A percentile compares a stretch with the other conserved stretches of the same genome.
Evolutionary conservation across 2,113 vertebrate genomes (phyloP).

Genomic region (Sturnus vulgaris): DNA sequence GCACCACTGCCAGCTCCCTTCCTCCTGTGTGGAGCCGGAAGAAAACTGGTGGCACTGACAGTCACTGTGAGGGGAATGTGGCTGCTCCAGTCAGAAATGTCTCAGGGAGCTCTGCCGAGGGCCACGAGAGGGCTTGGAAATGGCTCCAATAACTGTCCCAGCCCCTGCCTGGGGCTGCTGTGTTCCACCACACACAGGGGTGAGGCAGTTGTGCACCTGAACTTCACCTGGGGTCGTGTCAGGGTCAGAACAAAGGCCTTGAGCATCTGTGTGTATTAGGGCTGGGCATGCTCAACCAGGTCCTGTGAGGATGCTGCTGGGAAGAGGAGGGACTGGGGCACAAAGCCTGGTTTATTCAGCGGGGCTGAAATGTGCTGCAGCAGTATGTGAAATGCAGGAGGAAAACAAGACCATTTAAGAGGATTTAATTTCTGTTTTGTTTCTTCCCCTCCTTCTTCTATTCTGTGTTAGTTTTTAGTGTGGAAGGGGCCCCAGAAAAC

Average conservation of each 20-base stretch:
- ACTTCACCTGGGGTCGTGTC: not conserved
- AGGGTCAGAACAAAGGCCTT: slow-evolving; percentile 16
- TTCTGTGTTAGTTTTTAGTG: slow-evolving; percentile 76
- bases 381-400: slow-evolving; percentile 36
- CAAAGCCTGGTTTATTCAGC: slow-evolving; percentile 5
- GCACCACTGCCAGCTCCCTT: not conserved
- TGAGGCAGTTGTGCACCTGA: not conserved
- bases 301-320: slow-evolving; percentile 24
- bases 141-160: not conserved
- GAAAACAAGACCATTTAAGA: slow-evolving; percentile 31
- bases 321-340: slow-evolving; percentile 45
- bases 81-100: not conserved
- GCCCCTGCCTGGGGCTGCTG: not conserved
- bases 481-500: slow-evolving; percentile 79
- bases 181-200: not conserved
- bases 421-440: slow-evolving; percentile 67
- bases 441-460: slow-evolving; percentile 69
- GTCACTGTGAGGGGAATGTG: not conserved
- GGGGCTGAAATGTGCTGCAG: slow-evolving; percentile 27
- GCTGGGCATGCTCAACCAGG: slow-evolving; percentile 36
- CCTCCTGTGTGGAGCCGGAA: not conserved
- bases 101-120: not conserved
- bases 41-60: not conserved
- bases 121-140: not conserved
- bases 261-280: slow-evolving; percentile 28